phyloP scores from a whole-genome alignment of 2,888 invertebrate genomes.

The Crocallis elinguaria region DNA sequence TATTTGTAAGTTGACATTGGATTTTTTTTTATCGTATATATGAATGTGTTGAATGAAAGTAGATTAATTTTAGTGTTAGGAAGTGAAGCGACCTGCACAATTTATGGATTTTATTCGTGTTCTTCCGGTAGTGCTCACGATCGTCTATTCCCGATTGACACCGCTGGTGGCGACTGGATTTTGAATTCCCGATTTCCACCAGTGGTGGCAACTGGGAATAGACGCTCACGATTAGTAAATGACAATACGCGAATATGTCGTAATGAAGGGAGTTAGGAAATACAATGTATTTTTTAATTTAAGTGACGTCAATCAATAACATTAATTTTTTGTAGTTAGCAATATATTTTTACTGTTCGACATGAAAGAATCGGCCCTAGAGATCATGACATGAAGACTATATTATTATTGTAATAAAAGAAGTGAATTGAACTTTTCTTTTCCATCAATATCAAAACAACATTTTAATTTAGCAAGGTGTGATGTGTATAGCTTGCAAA shows the following conservation, averaged over 20 bases:
- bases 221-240: not conserved
- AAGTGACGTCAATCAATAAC: slow-evolving; percentile 26
- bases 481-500: too few species aligned
- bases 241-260: slow-evolving; percentile 2
- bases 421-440: too few species aligned
- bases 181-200: too few species aligned
- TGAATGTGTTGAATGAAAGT: not conserved
- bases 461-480: too few species aligned
- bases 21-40: slow-evolving; percentile 11
- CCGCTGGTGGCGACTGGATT: too few species aligned
- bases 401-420: too few species aligned
- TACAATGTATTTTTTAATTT: slow-evolving; percentile 14
- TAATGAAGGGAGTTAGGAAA: slow-evolving; percentile 1
- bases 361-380: too few species aligned
- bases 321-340: slow-evolving; percentile 23
- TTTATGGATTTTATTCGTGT: slow-evolving; percentile 1
- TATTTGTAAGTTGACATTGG: slow-evolving; percentile 5
- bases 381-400: too few species aligned
- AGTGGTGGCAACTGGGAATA: too few species aligned
- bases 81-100: not conserved
- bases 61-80: not conserved
- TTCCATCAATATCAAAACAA: too few species aligned
- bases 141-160: too few species aligned
- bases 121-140: not conserved
- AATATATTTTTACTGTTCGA: slow-evolving; percentile 8